Percentiles rank a stretch among this genome's conserved stretches.
These are phyloP conservation scores for Drosophila auraria DNA, from an alignment of 1,140 invertebrate genomes.

Conservation along the genomic window DNA sequence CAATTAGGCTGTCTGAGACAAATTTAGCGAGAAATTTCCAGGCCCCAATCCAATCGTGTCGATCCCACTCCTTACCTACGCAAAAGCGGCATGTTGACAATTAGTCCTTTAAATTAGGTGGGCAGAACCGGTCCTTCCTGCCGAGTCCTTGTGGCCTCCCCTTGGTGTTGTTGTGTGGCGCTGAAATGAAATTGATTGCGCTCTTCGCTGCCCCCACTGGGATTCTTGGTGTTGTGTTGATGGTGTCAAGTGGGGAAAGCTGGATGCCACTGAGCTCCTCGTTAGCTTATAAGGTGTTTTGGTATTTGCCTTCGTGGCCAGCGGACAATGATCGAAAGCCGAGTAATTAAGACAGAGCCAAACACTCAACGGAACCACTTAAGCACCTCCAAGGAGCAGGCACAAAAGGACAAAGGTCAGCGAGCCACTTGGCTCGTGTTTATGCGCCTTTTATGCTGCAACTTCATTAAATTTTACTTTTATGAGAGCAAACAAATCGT, in stretches of 20 bases:
- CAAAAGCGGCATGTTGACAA: slow-evolving; percentile 62
- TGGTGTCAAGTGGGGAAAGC: not conserved
- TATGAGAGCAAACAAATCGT: slow-evolving; percentile 65
- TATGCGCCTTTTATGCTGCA: slow-evolving; percentile 72
- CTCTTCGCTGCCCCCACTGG: slow-evolving; percentile 45
- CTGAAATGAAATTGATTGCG: slow-evolving; percentile 62
- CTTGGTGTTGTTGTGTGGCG: slow-evolving; percentile 5
- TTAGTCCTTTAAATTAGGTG: slow-evolving; percentile 75
- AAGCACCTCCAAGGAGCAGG: slow-evolving; percentile 9
- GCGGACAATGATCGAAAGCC: slow-evolving; percentile 35
- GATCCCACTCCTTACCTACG: not conserved
- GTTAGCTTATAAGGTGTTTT: slow-evolving; percentile 63
- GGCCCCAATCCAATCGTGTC: slow-evolving; percentile 4
- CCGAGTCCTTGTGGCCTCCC: slow-evolving; percentile 24
- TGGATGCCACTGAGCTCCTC: slow-evolving; percentile 20
- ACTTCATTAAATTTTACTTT: slow-evolving; percentile 79
- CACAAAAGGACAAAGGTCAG: slow-evolving; percentile 52
- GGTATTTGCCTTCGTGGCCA: slow-evolving; percentile 39
- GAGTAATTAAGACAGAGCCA: slow-evolving; percentile 61
- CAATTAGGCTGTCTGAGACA: slow-evolving; percentile 23
- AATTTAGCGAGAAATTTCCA: slow-evolving; percentile 7
- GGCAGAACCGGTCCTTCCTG: slow-evolving; percentile 18
- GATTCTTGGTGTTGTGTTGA: not conserved
- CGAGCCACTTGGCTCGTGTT: slow-evolving; percentile 44
- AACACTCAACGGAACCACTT: slow-evolving; percentile 42